Conservation (phyloP, 2,113 vertebrate species). For the Toxostoma redivivum region DNA sequence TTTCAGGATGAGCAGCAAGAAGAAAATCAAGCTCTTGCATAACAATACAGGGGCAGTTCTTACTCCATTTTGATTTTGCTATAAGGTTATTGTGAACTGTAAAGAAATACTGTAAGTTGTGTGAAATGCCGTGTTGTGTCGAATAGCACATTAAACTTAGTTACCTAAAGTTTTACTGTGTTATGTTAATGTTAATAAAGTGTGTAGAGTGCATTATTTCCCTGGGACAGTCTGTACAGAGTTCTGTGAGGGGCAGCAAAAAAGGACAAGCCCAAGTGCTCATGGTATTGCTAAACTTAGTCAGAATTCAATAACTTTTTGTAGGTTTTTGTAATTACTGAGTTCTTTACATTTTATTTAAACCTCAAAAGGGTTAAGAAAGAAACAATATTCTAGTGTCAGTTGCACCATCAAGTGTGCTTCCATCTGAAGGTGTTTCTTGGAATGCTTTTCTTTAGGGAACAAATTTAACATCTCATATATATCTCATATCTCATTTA, state of each 20-base stretch:
- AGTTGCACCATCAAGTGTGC: not conserved
- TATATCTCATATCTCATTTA: fast-evolving
- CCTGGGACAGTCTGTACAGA: not conserved
- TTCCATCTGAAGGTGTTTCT: not conserved
- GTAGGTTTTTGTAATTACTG: not conserved
- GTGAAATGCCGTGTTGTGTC: not conserved
- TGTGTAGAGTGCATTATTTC: not conserved
- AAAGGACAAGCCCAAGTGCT: not conserved
- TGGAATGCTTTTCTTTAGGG: not conserved
- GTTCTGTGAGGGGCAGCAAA: not conserved
- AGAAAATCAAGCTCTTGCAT: not conserved
- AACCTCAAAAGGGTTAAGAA: not conserved
- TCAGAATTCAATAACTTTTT: not conserved
- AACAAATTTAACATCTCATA: not conserved
- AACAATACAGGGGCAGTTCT: not conserved
- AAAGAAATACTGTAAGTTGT: conserved; percentile 17
- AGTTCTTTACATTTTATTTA: not conserved
- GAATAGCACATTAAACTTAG: conserved; percentile 25
- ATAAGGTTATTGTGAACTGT: not conserved
- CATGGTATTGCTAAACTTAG: not conserved
- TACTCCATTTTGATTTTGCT: not conserved
- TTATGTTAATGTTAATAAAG: not conserved
- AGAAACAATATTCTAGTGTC: not conserved
- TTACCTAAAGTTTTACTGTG: not conserved
- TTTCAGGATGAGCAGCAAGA: conserved; percentile 32